These are phyloP conservation scores for Sebastiscus tertius DNA, from an alignment of 2,797 vertebrate genomes.

Conservation along the genomic window DNA sequence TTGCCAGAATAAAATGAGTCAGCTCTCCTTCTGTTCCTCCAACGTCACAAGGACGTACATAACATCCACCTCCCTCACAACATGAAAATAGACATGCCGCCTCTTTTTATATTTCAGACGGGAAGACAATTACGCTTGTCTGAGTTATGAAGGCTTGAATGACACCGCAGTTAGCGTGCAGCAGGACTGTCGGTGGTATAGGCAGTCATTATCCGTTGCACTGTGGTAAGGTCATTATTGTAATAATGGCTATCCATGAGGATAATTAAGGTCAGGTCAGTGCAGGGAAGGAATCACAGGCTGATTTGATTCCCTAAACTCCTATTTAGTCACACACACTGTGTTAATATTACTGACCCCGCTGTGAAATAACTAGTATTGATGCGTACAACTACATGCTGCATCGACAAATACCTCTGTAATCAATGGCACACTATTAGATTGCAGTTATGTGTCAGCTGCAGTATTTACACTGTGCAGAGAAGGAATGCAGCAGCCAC, in stretches of 20 bases:
- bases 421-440: conserved; percentile 39
- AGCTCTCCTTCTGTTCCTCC: conserved; percentile 72
- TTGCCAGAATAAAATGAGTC: conserved; percentile 75
- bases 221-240: neutral
- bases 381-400: conserved; percentile 18
- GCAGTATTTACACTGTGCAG: conserved; percentile 27
- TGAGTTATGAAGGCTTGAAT: conserved; percentile 19
- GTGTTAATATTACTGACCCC: conserved; percentile 11
- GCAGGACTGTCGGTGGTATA: neutral
- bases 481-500: conserved; percentile 33
- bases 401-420: conserved; percentile 48
- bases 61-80: conserved; percentile 70
- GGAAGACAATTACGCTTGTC: conserved; percentile 35
- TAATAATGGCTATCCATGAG: neutral
- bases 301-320: neutral
- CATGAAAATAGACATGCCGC: conserved; percentile 70
- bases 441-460: conserved; percentile 49
- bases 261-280: conserved; percentile 14
- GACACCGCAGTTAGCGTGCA: neutral
- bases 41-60: conserved; percentile 71
- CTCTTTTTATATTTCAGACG: conserved; percentile 49
- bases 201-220: neutral
- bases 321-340: conserved; percentile 1
- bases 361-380: conserved; percentile 22
- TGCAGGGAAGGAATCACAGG: neutral